Evolutionary conservation across 1,140 invertebrate genomes (phyloP).

Genomic region (Drosophila suzukii): DNA sequence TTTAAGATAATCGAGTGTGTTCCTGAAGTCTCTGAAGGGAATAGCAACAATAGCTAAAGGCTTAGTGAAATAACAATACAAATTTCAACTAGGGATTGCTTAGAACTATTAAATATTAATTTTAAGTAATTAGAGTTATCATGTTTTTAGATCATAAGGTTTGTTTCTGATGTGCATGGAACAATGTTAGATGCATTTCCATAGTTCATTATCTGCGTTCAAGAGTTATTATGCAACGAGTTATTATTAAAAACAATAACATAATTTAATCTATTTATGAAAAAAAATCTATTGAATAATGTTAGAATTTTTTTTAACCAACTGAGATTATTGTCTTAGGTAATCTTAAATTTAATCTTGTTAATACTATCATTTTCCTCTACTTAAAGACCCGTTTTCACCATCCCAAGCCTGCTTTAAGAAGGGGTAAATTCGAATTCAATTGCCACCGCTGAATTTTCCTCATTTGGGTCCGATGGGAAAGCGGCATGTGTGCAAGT

Average conservation of each 20-base stretch:
- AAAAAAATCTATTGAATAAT: too few relatives aligned
- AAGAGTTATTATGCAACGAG: too few relatives aligned
- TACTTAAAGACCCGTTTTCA: constrained; percentile 8
- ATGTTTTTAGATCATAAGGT: not conserved
- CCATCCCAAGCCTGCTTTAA: constrained; percentile 22
- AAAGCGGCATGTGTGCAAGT: constrained; percentile 40
- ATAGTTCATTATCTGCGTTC: too few relatives aligned
- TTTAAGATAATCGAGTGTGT: constrained; percentile 1
- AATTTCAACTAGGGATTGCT: not conserved
- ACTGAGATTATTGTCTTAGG: too few relatives aligned
- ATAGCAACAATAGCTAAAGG: not conserved
- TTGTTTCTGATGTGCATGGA: too few relatives aligned
- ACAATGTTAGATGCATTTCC: not conserved
- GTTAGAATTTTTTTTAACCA: too few relatives aligned
- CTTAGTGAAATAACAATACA: not conserved
- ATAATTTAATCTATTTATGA: too few relatives aligned
- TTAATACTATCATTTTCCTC: not conserved
- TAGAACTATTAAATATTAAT: not conserved
- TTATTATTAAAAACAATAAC: too few relatives aligned
- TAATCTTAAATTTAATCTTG: not conserved
- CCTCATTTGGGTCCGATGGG: constrained; percentile 45
- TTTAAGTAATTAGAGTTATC: not conserved
- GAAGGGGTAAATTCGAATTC: constrained; percentile 38
- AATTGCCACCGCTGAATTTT: constrained; percentile 57
- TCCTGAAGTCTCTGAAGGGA: too few relatives aligned